phyloP scores from a whole-genome alignment of 1,140 invertebrate genomes.

The Bilobella aurantiaca region DNA sequence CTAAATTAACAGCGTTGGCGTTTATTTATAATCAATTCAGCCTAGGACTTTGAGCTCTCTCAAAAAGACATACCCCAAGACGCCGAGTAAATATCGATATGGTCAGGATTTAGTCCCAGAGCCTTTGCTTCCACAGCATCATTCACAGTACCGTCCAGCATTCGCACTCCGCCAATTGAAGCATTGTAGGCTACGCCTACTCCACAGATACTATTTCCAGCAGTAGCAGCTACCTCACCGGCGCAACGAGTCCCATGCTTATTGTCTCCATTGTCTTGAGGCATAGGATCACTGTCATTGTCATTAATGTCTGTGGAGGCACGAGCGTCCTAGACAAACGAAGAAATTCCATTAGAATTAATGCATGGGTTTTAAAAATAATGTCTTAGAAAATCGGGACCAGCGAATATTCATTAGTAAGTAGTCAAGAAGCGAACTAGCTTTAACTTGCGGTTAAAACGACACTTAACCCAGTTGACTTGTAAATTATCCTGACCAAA shows the following conservation, averaged over 20 bases:
- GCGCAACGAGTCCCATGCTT: conserved; percentile 88
- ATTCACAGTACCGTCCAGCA: conserved; percentile 91
- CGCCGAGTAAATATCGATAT: conserved; percentile 91
- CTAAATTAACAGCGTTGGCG: too few relatives aligned
- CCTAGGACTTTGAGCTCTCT: too few relatives aligned
- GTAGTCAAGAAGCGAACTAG: too few relatives aligned
- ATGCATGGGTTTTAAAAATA: neutral
- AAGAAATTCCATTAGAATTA: neutral
- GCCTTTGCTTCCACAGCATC: conserved; percentile 90
- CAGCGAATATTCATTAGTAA: too few relatives aligned
- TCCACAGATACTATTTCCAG: conserved; percentile 84
- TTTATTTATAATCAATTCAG: too few relatives aligned
- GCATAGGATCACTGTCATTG: conserved; percentile 91
- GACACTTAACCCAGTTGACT: too few relatives aligned
- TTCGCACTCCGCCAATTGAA: conserved; percentile 83
- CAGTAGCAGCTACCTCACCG: conserved; percentile 82
- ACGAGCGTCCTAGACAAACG: conserved; percentile 60
- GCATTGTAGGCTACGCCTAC: conserved; percentile 89
- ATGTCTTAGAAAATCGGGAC: neutral
- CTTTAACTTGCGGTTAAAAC: too few relatives aligned
- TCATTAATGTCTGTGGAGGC: conserved; percentile 97
- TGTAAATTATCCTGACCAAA: too few relatives aligned
- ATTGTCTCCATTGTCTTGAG: conserved; percentile 85
- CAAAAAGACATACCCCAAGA: too few relatives aligned
- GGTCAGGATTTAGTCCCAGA: conserved; percentile 77